A percentile compares a stretch with the other conserved stretches of the same genome.
Conservation (phyloP, 2,113 vertebrate species). For the Marmota flaviventris region DNA sequence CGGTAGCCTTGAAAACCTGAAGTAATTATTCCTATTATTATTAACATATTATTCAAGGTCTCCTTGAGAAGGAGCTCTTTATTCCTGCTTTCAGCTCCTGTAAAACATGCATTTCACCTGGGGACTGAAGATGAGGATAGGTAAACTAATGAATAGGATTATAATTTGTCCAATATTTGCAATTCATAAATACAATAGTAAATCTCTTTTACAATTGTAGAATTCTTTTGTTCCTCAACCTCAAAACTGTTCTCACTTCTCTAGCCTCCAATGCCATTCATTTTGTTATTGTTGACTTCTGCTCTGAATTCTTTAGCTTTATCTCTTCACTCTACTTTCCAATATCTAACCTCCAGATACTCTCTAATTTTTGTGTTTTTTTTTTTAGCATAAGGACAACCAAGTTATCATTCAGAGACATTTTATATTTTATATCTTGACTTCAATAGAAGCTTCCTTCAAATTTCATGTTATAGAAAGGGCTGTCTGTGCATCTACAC, state of each 20-base stretch:
- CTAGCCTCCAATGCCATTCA: neutral
- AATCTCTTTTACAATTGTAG: neutral
- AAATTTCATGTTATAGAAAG: too few species aligned
- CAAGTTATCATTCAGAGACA: too few species aligned
- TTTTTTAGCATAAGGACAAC: too few species aligned
- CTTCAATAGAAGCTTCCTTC: too few species aligned
- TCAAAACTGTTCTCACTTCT: neutral
- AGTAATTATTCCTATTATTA: neutral
- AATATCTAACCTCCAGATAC: neutral
- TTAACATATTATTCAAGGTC: neutral
- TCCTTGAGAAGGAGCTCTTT: neutral
- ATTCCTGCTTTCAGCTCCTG: neutral
- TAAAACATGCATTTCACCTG: neutral
- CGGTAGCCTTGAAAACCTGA: neutral
- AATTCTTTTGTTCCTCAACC: neutral
- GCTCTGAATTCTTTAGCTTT: neutral
- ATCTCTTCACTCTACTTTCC: neutral
- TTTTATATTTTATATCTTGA: too few species aligned
- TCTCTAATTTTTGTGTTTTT: too few species aligned
- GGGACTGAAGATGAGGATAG: neutral
- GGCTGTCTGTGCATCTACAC: too few species aligned
- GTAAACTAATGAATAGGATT: neutral
- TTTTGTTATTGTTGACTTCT: neutral
- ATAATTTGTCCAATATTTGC: neutral
- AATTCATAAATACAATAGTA: neutral